Base-by-base conservation (phyloP, 2,888 invertebrate genomes). In the Lamellibrachia satsuma region DNA sequence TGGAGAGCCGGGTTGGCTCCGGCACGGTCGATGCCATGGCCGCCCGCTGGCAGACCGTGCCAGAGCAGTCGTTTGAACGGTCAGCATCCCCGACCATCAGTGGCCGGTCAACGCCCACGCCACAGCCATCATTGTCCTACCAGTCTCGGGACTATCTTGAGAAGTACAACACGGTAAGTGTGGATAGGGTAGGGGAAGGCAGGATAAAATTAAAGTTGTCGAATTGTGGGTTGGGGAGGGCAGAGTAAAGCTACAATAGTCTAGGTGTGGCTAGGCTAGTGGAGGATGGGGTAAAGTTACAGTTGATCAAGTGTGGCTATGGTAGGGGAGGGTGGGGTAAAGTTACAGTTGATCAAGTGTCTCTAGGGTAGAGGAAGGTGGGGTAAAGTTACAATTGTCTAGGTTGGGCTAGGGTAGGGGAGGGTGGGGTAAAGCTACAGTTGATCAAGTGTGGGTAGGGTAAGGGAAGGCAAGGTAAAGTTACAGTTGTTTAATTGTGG, bases 131-230 rank as follows among this genome's bases (percentile, higher is more conserved):
- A 1, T n/a, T 52, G 27, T 91, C 91, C 15, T 91, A 91, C 52
- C 90, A 90, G 27, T 91, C 75, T 11, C 75, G 95, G 94, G 95
- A 96, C 94, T 95, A 94, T 96, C 97, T 98, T 95, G 99, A 99
- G 97, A 99, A 99, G 97, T 99, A 99, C 97, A 98, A 99, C 97
- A 99, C 99, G 97, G 99, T 99, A 97, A 97, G 98, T 97, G 91
- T 91, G 22, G 75, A 4, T 39, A 39, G 39, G 39, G 39, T 39
- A 22, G 92, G 55, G 39, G 39, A 39, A 39, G 39, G 39, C 39
- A 39, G 39, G 39, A 1, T 39, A 39, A 39, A 39, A 39, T 22
- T 15, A 9, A 15, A 11, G 22, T 15, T 4, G 9, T 60, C 15
- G 11, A 60, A 15, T 9, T 8, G 60, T 60, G 15, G n/a, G 6